Evolutionary conservation across 2,888 invertebrate genomes (phyloP), one percentile per base, ranked within the genome.

Genomic region (Gortyna flavago): DNA sequence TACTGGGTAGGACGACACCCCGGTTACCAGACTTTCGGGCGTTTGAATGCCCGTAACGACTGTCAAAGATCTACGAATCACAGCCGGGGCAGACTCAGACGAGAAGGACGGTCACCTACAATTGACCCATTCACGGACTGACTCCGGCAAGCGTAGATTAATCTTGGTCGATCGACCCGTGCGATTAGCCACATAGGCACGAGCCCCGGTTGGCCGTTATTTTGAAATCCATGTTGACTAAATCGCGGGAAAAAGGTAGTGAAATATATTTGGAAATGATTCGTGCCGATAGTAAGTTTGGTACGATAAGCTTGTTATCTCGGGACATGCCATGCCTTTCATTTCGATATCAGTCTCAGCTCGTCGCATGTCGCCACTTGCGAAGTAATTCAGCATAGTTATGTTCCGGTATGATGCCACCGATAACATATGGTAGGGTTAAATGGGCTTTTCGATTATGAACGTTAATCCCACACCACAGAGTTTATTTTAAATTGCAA

Each of bases 261-360:
- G 7, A 25, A 25, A 9, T 13, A 5, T 48, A 67, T 78, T 78
- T 51, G 29, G 68, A 48, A 72, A 83, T 32, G 7, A 62, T 72
- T 65, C 81, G 83, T 83, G 85, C 48, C 57, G 75, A 81, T 85
- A 72, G 8, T 7, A n/a, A 7, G 11, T 4, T 11, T 16, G 73
- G 29, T 6, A 8, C 44, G 78, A 64, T 62, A 66, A n/a, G 7
- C 5, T 0, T 18, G 59, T 51, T 82, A 84, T 82, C 75, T 38
- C 25, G 18, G 44, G 51, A 79, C 72, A 75, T 75, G 75, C 69
- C 67, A 78, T 29, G 44, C 64, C 65, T 18, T 13, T n/a, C 38
- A 66, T 77, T 78, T 62, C 13, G 21, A 69, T 81, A 88, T 79
- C 72, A 65, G 61, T 25, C 6, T n/a, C 18, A 64, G 74, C 35